Percentiles rank a stretch among this genome's conserved stretches.
These are phyloP conservation scores for Ceyx margarethae DNA, from an alignment of 2,113 vertebrate species.

Conservation along the genomic window DNA sequence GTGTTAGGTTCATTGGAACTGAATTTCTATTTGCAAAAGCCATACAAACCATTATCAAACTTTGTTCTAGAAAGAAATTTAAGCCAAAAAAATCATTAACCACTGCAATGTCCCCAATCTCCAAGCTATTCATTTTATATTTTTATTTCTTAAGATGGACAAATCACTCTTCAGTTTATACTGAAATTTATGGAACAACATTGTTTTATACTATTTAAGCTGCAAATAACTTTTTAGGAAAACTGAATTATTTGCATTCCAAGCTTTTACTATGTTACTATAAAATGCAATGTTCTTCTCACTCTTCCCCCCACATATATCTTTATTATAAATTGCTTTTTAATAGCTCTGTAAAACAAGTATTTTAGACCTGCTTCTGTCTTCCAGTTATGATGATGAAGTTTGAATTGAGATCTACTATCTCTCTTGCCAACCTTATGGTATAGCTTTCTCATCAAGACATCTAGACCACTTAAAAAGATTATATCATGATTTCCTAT, in stretches of 20 bases:
- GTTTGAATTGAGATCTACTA: neutral
- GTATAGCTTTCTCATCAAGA: neutral
- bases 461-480: neutral
- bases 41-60: neutral
- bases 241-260: neutral
- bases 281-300: neutral
- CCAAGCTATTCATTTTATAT: neutral
- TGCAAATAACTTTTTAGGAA: neutral
- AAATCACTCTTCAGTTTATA: neutral
- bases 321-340: neutral
- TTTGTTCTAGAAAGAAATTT: neutral
- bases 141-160: neutral
- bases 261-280: neutral
- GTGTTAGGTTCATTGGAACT: neutral
- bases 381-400: neutral
- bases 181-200: neutral
- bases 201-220: neutral
- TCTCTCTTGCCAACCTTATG: neutral
- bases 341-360: neutral
- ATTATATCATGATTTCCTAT: neutral
- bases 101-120: neutral
- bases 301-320: neutral
- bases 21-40: neutral
- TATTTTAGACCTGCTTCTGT: neutral
- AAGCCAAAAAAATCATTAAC: neutral